phyloP scores from a whole-genome alignment of 2,888 invertebrate species.

The Trichogramma dendrolimi region DNA sequence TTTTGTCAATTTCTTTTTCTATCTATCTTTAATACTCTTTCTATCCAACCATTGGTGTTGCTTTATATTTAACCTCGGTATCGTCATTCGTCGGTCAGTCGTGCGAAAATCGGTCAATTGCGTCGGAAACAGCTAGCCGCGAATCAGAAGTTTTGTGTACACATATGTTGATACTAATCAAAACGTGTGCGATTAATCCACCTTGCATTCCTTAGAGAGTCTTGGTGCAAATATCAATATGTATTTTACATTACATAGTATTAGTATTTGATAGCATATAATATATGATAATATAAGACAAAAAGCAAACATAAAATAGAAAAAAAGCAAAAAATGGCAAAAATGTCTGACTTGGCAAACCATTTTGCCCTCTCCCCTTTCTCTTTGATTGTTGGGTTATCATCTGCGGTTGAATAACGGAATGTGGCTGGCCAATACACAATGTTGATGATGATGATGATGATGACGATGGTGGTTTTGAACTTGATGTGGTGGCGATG shows the following conservation, averaged over 20 bases:
- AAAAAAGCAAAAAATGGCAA: slow-evolving; percentile 41
- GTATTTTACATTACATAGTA: no score
- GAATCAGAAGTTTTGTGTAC: neutral
- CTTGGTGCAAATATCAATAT: no score
- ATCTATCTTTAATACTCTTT: no score
- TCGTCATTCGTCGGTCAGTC: no score
- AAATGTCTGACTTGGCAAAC: slow-evolving; percentile 62
- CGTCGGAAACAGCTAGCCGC: no score
- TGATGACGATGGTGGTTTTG: slow-evolving; percentile 34
- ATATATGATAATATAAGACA: slow-evolving; percentile 26
- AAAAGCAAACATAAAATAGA: slow-evolving; percentile 27
- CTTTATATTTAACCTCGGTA: no score
- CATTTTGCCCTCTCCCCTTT: slow-evolving; percentile 63
- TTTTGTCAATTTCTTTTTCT: no score
- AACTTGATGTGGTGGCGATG: slow-evolving; percentile 29
- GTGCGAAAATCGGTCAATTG: no score
- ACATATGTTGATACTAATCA: neutral
- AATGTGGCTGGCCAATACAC: slow-evolving; percentile 41
- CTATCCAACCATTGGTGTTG: no score
- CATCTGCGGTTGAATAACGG: slow-evolving; percentile 53
- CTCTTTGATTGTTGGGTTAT: slow-evolving; percentile 64
- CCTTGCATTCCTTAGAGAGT: no score
- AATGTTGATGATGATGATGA: slow-evolving; percentile 40
- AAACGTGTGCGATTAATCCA: no score
- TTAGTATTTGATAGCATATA: neutral